Conservation (phyloP, 2,888 invertebrate species). For the Notocelia uddmanniana region DNA sequence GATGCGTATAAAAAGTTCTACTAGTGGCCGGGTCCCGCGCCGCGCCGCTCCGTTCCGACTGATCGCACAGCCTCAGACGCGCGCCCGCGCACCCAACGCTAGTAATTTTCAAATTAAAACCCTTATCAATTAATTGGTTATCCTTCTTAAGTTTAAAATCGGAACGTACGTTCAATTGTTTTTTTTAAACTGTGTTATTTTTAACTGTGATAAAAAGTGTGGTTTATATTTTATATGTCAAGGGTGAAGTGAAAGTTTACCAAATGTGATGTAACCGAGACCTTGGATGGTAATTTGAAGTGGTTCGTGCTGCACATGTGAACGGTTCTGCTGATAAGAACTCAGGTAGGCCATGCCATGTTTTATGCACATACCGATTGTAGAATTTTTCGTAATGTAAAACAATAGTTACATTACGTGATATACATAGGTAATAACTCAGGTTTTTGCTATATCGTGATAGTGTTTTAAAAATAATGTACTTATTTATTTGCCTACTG, state of each 20-base stretch:
- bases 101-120: constrained; percentile 19
- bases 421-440: neutral
- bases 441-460: neutral
- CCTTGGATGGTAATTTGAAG: constrained; percentile 12
- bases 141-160: neutral
- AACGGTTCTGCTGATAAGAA: constrained; percentile 18
- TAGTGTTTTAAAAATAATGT: neutral
- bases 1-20: constrained; percentile 62
- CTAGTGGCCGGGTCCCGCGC: constrained; percentile 53
- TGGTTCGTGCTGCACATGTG: constrained; percentile 3
- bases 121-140: neutral
- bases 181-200: neutral
- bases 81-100: constrained; percentile 47
- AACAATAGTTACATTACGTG: neutral
- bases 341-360: constrained; percentile 10
- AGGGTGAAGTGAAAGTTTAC: constrained; percentile 1
- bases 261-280: neutral
- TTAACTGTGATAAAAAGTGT: neutral
- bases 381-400: neutral
- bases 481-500: neutral
- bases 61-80: constrained; percentile 57
- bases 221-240: neutral
- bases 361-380: constrained; percentile 15
- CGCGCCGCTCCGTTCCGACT: constrained; percentile 56
- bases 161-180: neutral